Evolutionary conservation across 2,888 invertebrate genomes (phyloP).

Genomic region (Drosophila infuscata): DNA sequence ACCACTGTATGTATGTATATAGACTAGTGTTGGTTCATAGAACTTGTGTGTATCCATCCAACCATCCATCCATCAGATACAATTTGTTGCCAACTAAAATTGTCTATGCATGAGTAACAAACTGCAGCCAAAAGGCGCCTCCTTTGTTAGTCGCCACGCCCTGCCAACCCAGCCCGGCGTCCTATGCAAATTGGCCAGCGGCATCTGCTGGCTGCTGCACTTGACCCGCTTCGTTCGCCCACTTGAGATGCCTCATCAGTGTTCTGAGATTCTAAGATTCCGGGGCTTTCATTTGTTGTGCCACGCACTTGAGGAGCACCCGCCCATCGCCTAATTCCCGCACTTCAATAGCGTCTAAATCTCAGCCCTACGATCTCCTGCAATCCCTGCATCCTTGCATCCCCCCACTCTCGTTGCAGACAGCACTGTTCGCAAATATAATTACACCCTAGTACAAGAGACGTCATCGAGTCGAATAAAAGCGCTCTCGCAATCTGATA

Average conservation of each 20-base stretch:
- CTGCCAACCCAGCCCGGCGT: not conserved
- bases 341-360: slow-evolving; percentile 20
- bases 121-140: slow-evolving; percentile 23
- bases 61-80: slow-evolving; percentile 44
- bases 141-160: not conserved
- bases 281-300: slow-evolving; percentile 58
- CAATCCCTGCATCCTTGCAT: not conserved
- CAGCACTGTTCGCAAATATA: slow-evolving; percentile 56
- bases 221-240: slow-evolving; percentile 60
- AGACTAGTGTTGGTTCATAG: not conserved
- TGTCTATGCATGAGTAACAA: not conserved
- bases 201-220: slow-evolving; percentile 59
- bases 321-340: slow-evolving; percentile 18
- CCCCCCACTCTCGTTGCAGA: slow-evolving; percentile 17
- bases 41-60: slow-evolving; percentile 18
- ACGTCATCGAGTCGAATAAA: slow-evolving; percentile 1
- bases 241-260: slow-evolving; percentile 74
- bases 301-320: slow-evolving; percentile 45
- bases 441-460: slow-evolving; percentile 31
- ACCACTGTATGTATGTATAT: not conserved
- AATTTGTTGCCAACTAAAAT: slow-evolving; percentile 21
- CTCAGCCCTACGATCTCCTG: slow-evolving; percentile 18
- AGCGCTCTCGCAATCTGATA: slow-evolving; percentile 41
- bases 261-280: slow-evolving; percentile 13
- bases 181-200: slow-evolving; percentile 56